phyloP scores from a whole-genome alignment of 2,113 vertebrate genomes.

The Lepus timidus region DNA sequence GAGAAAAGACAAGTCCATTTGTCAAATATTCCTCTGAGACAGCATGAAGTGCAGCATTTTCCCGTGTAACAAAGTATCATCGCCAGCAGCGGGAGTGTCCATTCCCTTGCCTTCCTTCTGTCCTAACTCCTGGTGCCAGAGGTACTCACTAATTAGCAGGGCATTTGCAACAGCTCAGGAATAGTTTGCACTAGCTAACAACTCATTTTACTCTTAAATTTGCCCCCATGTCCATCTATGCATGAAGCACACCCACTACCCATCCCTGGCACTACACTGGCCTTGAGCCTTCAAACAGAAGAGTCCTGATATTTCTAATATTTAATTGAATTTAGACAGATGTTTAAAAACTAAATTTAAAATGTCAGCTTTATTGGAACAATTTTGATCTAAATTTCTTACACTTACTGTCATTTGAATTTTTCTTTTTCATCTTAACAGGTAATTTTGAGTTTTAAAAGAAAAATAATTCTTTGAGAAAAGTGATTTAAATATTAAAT shows the following conservation, averaged over 20 bases:
- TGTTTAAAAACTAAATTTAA: constrained; percentile 54
- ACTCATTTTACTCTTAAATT: constrained; percentile 45
- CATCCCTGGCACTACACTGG: not conserved
- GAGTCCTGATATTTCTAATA: constrained; percentile 54
- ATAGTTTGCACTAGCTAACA: not conserved
- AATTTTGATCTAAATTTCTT: constrained; percentile 54
- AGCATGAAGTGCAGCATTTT: constrained; percentile 50
- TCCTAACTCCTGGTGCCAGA: constrained; percentile 48
- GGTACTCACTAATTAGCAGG: constrained; percentile 58
- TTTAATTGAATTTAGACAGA: constrained; percentile 49
- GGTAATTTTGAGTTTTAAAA: constrained; percentile 50
- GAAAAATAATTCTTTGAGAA: constrained; percentile 16
- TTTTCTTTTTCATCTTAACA: constrained; percentile 37
- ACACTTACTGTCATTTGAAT: constrained; percentile 54
- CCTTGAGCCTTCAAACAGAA: not conserved
- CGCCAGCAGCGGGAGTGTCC: constrained; percentile 48
- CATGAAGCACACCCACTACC: not conserved
- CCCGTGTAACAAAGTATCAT: constrained; percentile 29
- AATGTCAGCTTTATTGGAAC: constrained; percentile 35
- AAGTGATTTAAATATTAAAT: constrained; percentile 29
- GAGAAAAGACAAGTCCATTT: constrained; percentile 64
- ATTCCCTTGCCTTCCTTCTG: constrained; percentile 29
- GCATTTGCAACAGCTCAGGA: constrained; percentile 37
- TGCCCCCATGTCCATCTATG: not conserved
- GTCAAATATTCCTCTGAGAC: constrained; percentile 39